Conservation (phyloP, 2,888 invertebrate species). For the Aricia artaxerxes region DNA sequence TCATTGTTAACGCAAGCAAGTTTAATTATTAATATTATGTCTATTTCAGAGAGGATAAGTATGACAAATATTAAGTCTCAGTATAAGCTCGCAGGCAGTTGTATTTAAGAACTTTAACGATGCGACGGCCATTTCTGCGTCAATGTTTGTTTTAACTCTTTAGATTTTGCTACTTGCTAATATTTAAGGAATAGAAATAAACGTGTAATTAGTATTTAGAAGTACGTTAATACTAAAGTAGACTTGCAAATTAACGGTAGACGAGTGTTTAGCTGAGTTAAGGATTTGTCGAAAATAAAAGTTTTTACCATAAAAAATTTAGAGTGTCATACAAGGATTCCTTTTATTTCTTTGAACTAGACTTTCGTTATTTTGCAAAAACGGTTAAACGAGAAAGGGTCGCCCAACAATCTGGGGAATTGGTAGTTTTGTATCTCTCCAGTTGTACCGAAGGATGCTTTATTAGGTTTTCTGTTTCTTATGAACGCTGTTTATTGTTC, state of each 20-base stretch:
- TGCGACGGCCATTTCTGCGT: neutral
- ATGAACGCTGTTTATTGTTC: slow-evolving; percentile 61
- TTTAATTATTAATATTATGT: neutral
- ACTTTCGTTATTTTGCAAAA: slow-evolving; percentile 34
- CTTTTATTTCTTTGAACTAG: slow-evolving; percentile 4
- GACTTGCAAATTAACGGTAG: too few relatives aligned
- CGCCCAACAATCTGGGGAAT: slow-evolving; percentile 52
- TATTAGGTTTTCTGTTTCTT: slow-evolving; percentile 65
- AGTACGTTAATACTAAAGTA: too few relatives aligned
- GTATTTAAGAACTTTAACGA: slow-evolving; percentile 1
- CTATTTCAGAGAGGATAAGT: neutral
- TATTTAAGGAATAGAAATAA: neutral
- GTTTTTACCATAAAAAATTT: neutral
- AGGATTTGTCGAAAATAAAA: neutral
- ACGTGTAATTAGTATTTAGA: neutral
- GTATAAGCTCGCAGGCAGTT: neutral
- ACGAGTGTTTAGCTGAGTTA: too few relatives aligned
- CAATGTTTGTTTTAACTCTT: slow-evolving; percentile 31
- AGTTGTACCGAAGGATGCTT: slow-evolving; percentile 55
- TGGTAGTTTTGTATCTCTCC: slow-evolving; percentile 56
- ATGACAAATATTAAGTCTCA: neutral
- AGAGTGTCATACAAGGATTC: neutral
- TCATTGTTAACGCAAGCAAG: neutral
- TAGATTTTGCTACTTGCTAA: slow-evolving; percentile 30
- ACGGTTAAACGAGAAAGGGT: slow-evolving; percentile 49